A percentile compares a stretch with the other conserved stretches of the same genome.
phyloP scores from a whole-genome alignment of 2,888 invertebrate species.

The Acanthosepion lycidas region DNA sequence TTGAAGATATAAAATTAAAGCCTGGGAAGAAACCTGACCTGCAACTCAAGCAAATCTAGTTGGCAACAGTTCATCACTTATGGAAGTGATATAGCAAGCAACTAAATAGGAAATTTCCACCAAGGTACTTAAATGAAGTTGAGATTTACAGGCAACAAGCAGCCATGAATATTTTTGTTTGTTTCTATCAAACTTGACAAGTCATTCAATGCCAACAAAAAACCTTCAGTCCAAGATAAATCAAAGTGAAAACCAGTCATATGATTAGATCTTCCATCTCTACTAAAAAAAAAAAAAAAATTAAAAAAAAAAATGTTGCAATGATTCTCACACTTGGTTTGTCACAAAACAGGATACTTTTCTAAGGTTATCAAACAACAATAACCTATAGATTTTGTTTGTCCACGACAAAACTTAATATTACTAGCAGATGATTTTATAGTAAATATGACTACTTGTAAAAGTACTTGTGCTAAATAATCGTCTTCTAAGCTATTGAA shows the following conservation, averaged over 20 bases:
- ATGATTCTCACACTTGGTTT: too few relatives aligned
- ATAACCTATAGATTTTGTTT: too few relatives aligned
- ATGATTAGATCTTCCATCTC: neutral
- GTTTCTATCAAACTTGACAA: neutral
- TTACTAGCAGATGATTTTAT: too few relatives aligned
- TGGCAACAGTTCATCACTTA: constrained; percentile 33
- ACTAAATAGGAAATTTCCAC: neutral
- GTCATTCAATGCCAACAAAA: neutral
- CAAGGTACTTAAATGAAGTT: neutral
- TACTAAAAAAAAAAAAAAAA: neutral
- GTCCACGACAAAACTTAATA: too few relatives aligned
- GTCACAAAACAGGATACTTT: too few relatives aligned
- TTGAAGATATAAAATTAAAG: neutral
- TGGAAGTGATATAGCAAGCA: neutral
- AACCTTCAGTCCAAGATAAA: neutral
- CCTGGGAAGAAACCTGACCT: neutral
- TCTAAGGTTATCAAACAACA: too few relatives aligned
- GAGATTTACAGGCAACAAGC: neutral
- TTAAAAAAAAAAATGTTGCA: neutral
- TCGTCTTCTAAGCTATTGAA: too few relatives aligned
- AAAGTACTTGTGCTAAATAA: too few relatives aligned
- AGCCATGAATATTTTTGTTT: neutral
- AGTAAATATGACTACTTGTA: too few relatives aligned
- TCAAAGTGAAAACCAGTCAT: neutral
- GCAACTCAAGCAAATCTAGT: neutral